Percentiles rank a stretch among this genome's conserved stretches.
Evolutionary conservation across 2,888 invertebrate species (phyloP).

Genomic region (Drosophila mayaguana): DNA sequence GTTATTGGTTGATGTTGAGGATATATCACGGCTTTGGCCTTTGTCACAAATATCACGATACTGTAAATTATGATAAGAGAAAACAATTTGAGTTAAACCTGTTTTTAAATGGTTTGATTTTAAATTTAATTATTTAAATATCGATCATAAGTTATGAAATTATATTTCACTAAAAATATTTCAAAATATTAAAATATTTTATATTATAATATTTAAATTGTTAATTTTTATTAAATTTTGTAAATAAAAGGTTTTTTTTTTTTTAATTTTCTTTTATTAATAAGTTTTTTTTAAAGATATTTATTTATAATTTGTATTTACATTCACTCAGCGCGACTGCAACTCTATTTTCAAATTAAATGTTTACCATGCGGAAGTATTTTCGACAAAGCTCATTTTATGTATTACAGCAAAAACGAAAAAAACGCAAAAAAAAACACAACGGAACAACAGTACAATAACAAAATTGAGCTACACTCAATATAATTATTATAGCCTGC

Average conservation of each 20-base stretch:
- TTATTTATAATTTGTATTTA: background rate
- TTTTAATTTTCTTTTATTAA: too few relatives aligned
- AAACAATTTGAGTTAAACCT: background rate
- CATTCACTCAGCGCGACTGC: background rate
- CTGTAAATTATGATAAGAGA: conserved; percentile 82
- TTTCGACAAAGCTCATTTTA: conserved; percentile 24
- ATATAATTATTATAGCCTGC: conserved; percentile 23
- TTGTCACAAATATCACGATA: conserved; percentile 89
- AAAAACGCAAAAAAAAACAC: background rate
- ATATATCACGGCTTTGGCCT: conserved; percentile 86
- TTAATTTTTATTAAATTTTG: background rate
- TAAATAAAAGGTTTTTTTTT: too few relatives aligned
- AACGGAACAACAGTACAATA: conserved; percentile 4
- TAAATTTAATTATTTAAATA: background rate
- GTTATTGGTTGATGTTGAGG: conserved; percentile 80
- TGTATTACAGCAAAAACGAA: conserved; percentile 7
- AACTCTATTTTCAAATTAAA: conserved; percentile 7
- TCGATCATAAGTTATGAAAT: background rate
- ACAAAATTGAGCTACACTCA: conserved; percentile 21
- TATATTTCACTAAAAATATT: background rate
- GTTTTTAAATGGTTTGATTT: background rate
- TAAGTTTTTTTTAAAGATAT: too few relatives aligned
- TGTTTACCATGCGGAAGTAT: conserved; percentile 35
- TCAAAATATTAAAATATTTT: background rate
- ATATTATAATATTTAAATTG: background rate